Evolutionary conservation across 1,140 invertebrate genomes (phyloP), one percentile per base, ranked within the genome.

Genomic region (Camponotus pennsylvanicus): DNA sequence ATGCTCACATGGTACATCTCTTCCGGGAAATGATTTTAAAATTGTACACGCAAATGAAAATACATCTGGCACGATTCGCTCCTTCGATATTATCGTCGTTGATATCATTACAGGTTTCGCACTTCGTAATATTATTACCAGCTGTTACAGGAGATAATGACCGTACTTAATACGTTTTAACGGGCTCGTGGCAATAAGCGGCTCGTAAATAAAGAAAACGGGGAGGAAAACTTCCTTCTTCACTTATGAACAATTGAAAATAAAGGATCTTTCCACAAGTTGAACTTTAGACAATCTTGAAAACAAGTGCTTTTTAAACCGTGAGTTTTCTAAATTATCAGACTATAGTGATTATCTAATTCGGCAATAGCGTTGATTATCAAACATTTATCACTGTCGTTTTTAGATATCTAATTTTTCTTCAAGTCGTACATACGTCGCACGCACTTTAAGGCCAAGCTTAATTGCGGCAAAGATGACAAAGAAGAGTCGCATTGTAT

Each of bases 81-180:
- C 40, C 55, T 59, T 59, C 55, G 52, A 40, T 34, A 75, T 75
- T 75, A 83, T 63, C 55, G 79, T 27, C 40, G 45, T 73, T 37
- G 67, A 61, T 82, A 82, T 21, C 78, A 71, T 61, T 55, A 52
- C 13, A n/a, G 13, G 13, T 15, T 49, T 83, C 55, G 69, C 55
- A 83, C 79, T 63, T 63, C 3, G 69, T 63, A 73, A 83, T 61
- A 75, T 83, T 73, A 83, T 83, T 83, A 75, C 52, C 55, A 83
- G 52, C 55, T 83, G 69, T 70, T 80, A 80, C 67, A n/a, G 57
- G 49, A 57, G 40, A 83, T 83, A 83, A 83, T 75, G 55, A 83
- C 40, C 15, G 40, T 15, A 40, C 40, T 49, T 83, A 83, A 83
- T 83, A n/a, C 32, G 27, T 34, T 63, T 83, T 63, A 73, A 75